These are phyloP conservation scores for Calidris pugnax DNA, from an alignment of 2,113 vertebrate species.

Conservation along the genomic window DNA sequence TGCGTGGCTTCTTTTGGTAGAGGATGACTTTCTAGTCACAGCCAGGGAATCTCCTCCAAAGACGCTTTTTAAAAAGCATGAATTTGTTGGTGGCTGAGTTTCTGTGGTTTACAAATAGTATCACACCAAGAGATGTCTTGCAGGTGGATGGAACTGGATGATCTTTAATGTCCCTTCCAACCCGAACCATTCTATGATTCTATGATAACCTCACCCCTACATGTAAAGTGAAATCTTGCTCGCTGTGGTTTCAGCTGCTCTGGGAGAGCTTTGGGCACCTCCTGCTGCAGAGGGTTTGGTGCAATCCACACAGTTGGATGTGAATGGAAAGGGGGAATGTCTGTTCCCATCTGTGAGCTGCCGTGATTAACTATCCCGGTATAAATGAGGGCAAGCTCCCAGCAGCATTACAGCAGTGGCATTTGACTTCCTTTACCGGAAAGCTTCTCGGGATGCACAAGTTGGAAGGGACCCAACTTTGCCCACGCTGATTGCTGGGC, in stretches of 20 bases:
- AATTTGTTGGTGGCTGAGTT: not conserved
- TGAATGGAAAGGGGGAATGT: not conserved
- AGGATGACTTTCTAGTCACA: not conserved
- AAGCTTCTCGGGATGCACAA: not conserved
- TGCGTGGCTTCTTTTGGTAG: not conserved
- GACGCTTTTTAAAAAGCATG: not conserved
- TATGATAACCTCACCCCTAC: not conserved
- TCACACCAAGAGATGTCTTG: not conserved
- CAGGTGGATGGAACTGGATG: no score
- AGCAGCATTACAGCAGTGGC: not conserved
- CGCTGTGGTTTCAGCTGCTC: not conserved
- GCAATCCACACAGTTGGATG: accelerated
- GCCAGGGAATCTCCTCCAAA: not conserved
- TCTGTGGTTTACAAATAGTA: not conserved
- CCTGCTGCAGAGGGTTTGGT: accelerated
- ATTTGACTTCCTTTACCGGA: not conserved
- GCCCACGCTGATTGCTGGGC: not conserved
- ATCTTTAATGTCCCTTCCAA: no score
- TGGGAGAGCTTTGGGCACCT: not conserved
- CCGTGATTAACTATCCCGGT: not conserved
- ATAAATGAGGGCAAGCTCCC: not conserved
- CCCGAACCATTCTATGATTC: no score
- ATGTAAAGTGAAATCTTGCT: not conserved
- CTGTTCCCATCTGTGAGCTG: not conserved
- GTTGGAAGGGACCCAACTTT: not conserved